phyloP scores from a whole-genome alignment of 2,888 invertebrate species.

The Cantharis nigra region DNA sequence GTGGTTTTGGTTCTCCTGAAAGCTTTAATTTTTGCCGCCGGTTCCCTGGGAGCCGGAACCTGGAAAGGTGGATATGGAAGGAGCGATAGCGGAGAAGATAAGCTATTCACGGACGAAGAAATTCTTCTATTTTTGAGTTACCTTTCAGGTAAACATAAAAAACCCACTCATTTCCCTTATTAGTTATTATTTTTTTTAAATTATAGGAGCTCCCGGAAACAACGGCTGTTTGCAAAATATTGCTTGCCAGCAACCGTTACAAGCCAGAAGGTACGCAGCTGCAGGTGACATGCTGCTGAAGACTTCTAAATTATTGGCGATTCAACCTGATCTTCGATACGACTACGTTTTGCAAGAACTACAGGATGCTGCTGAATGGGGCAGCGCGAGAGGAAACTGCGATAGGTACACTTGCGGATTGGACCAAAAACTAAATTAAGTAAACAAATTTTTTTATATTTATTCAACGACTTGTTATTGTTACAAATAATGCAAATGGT shows the following conservation, averaged over 20 bases:
- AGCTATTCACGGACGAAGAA: slow-evolving; percentile 69
- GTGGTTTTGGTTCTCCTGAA: slow-evolving; percentile 80
- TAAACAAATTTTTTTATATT: slow-evolving; percentile 3
- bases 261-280: slow-evolving; percentile 74
- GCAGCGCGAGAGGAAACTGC: slow-evolving; percentile 48
- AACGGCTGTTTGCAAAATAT: slow-evolving; percentile 76
- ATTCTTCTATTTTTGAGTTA: slow-evolving; percentile 72
- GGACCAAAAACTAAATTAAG: slow-evolving; percentile 8
- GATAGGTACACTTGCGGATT: slow-evolving; percentile 42
- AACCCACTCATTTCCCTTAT: neutral
- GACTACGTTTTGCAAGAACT: slow-evolving; percentile 50
- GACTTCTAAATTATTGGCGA: slow-evolving; percentile 65
- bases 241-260: slow-evolving; percentile 74
- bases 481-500: slow-evolving; percentile 8
- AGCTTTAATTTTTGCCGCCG: slow-evolving; percentile 80
- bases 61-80: slow-evolving; percentile 64
- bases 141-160: slow-evolving; percentile 56
- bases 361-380: slow-evolving; percentile 47
- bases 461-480: slow-evolving; percentile 13
- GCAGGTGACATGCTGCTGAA: slow-evolving; percentile 79
- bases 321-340: slow-evolving; percentile 61
- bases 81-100: slow-evolving; percentile 61
- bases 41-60: slow-evolving; percentile 74
- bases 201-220: slow-evolving; percentile 63
- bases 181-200: neutral